phyloP scores from a whole-genome alignment of 2,113 vertebrate species.

The Proterorhinus semilunaris region DNA sequence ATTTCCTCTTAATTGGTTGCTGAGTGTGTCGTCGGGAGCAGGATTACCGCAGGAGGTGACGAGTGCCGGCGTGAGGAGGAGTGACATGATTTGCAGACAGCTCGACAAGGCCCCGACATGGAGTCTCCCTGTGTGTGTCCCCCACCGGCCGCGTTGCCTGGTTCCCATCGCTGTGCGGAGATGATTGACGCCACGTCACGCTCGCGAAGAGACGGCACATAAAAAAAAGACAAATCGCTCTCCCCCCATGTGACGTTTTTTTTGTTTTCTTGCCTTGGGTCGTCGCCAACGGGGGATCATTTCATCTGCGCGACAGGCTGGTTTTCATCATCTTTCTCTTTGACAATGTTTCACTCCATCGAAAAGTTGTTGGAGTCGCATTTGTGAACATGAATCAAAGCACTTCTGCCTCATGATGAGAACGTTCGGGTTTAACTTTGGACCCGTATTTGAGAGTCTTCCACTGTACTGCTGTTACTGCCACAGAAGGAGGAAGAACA shows the following conservation, averaged over 20 bases:
- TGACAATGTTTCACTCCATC: constrained; percentile 38
- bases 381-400: constrained; percentile 26
- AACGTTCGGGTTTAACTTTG: too few species aligned
- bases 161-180: constrained; percentile 48
- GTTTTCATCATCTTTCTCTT: constrained; percentile 63
- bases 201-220: constrained; percentile 58
- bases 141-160: constrained; percentile 34
- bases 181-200: constrained; percentile 70
- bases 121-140: constrained; percentile 25
- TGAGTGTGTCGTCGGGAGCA: constrained; percentile 19
- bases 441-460: too few species aligned
- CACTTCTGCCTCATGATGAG: too few species aligned
- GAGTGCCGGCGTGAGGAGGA: constrained; percentile 33
- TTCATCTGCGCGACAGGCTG: constrained; percentile 73
- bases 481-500: too few species aligned
- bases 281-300: constrained; percentile 71
- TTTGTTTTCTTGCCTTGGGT: constrained; percentile 73
- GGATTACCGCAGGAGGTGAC: constrained; percentile 16
- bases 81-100: constrained; percentile 46
- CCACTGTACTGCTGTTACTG: too few species aligned
- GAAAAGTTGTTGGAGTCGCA: constrained; percentile 58
- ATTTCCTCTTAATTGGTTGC: too few species aligned
- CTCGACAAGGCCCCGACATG: constrained; percentile 35
- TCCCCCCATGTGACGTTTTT: constrained; percentile 75
- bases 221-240: constrained; percentile 64